Conservation (phyloP, 2,113 vertebrate genomes). For the Rutilus rutilus region DNA sequence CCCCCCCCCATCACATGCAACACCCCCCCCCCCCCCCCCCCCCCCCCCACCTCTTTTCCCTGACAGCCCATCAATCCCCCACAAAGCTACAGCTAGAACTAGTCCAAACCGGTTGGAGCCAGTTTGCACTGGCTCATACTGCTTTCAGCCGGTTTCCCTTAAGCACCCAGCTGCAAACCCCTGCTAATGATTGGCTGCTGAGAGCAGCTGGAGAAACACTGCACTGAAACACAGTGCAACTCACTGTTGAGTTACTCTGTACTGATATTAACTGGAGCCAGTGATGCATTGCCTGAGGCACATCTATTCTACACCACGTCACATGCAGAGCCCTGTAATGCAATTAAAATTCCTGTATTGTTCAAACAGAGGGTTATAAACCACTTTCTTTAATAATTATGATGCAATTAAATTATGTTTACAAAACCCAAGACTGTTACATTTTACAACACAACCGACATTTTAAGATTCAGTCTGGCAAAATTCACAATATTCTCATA, state of each 20-base stretch:
- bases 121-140: conserved; percentile 69
- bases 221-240: conserved; percentile 37
- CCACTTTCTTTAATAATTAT: background rate
- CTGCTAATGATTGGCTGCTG: conserved; percentile 63
- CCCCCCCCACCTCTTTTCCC: conserved; percentile 37
- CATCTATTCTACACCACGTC: conserved; percentile 25
- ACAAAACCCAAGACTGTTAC: background rate
- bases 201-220: conserved; percentile 70
- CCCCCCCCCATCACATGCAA: conserved; percentile 35
- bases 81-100: conserved; percentile 67
- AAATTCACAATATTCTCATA: background rate
- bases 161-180: conserved; percentile 69
- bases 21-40: no score
- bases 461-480: background rate
- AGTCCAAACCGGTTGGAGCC: conserved; percentile 70
- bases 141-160: conserved; percentile 74
- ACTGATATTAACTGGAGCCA: conserved; percentile 42
- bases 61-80: conserved; percentile 63
- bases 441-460: background rate
- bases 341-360: conserved; percentile 24
- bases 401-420: background rate
- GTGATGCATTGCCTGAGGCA: background rate
- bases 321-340: background rate
- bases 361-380: background rate
- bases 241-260: conserved; percentile 34